Base-by-base conservation (phyloP, 2,888 invertebrate genomes). In the Brenthis hecate region DNA sequence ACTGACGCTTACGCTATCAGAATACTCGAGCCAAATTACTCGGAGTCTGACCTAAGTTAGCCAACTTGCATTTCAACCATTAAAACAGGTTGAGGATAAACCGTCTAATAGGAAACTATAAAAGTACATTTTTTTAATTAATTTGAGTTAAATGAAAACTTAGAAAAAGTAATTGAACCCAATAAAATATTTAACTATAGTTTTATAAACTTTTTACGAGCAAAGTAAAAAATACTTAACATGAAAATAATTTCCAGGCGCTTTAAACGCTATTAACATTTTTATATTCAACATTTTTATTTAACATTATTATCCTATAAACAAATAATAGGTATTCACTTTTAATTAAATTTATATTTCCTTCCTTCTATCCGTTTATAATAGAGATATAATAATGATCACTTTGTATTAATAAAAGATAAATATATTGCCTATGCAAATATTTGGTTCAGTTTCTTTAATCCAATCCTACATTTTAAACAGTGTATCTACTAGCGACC, bases 1-100 rank as follows among this genome's bases (percentile, higher is more conserved):
- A 61, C 60, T 55, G 66, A 48, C 66, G 54, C 50, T 66, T 55
- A 61, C 50, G 60, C 60, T 66, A 60, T 66, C 66, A 54, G 66
- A 66, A 56, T 66, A 32, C 48, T 48, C 48, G 55, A 61, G 55
- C 66, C 60, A 66, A 66, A 55, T 55, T 55, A 55, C 58, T 47
- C 57, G 8, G 51, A 28, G 47, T 58, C 61, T 56, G 55, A 61
- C 32, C 32, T 48, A 61, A 55, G 48, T 66, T 55, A 48, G n/a
- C 55, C 55, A 61, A 61, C 60, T 54, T 23, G 60, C 43, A 28
- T 51, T 51, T 51, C 36, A 23, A 61, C 14, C 23, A 28, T 50
- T 60, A 36, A 53, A 43, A 62, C 32, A 53, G 16, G 11, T 53
- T 53, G n/a, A 53, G 14, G 54, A 62, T 62, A 23, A 36, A 54